A percentile compares a stretch with the other conserved stretches of the same genome.
These are phyloP conservation scores for Drosophila melanosoma DNA, from an alignment of 2,888 invertebrate species.

Conservation along the genomic window DNA sequence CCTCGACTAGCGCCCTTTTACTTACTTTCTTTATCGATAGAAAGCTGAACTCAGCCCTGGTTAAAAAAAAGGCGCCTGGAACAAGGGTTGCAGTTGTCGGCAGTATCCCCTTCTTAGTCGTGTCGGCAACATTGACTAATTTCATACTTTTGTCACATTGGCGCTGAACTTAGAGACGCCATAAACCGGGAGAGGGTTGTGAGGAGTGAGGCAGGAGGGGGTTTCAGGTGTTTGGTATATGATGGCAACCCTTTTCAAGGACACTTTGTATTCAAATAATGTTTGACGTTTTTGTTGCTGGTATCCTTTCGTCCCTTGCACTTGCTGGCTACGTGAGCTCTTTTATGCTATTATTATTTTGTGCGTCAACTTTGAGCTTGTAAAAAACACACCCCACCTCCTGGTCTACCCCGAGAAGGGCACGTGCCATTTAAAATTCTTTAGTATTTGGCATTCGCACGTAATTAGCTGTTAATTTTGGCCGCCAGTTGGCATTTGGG, in stretches of 20 bases:
- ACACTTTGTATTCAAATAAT: slow-evolving; percentile 81
- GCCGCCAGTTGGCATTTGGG: slow-evolving; percentile 37
- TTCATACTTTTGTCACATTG: slow-evolving; percentile 81
- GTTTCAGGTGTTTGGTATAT: slow-evolving; percentile 22
- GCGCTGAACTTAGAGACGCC: slow-evolving; percentile 25
- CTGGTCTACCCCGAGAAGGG: not conserved
- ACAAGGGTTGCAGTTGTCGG: slow-evolving; percentile 41
- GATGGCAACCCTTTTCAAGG: slow-evolving; percentile 72
- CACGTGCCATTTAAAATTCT: slow-evolving; percentile 54
- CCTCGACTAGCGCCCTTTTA: not conserved
- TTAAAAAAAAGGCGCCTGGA: not conserved
- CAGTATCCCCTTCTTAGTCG: slow-evolving; percentile 51
- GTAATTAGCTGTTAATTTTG: slow-evolving; percentile 77
- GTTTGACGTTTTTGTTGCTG: slow-evolving; percentile 64
- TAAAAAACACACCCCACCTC: slow-evolving; percentile 13
- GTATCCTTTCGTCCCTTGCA: slow-evolving; percentile 28
- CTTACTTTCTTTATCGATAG: slow-evolving; percentile 5
- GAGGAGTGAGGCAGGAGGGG: not conserved
- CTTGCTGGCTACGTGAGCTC: slow-evolving; percentile 53
- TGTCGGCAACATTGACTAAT: slow-evolving; percentile 77
- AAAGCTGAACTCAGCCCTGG: slow-evolving; percentile 1
- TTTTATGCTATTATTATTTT: slow-evolving; percentile 39
- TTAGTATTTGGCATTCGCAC: slow-evolving; percentile 65
- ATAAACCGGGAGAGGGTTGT: not conserved
- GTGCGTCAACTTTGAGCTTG: slow-evolving; percentile 29